Conservation (phyloP, 2,797 vertebrate genomes). For the Sebastes goodei region DNA sequence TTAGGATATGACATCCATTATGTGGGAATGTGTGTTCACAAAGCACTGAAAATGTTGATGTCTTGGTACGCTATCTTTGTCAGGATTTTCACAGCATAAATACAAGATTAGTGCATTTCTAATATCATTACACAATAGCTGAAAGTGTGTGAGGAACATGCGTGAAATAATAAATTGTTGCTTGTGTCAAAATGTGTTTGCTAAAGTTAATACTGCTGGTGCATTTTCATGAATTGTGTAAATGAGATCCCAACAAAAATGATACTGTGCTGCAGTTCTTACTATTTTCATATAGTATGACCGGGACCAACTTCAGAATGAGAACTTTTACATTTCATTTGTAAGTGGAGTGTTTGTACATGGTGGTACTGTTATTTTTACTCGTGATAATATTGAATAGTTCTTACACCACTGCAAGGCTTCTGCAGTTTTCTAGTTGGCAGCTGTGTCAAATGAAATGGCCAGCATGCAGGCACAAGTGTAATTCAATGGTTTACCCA, state of each 20-base stretch:
- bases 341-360: not conserved
- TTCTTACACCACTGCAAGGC: not conserved
- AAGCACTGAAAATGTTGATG: not conserved
- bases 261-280: not conserved
- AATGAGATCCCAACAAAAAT: not conserved
- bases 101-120: not conserved
- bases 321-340: not conserved
- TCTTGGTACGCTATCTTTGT: not conserved
- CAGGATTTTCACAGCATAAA: not conserved
- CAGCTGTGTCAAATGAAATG: not conserved
- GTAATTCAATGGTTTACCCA: constrained; percentile 22
- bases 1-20: not conserved
- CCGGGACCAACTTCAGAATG: not conserved
- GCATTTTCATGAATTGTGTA: not conserved
- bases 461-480: not conserved
- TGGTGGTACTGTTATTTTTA: not conserved
- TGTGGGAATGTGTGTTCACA: not conserved
- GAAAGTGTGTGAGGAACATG: not conserved
- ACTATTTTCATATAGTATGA: not conserved
- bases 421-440: not conserved
- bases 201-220: not conserved
- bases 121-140: not conserved
- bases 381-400: not conserved
- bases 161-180: constrained; percentile 1
- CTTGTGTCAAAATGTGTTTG: not conserved